Conservation (phyloP, 2,113 vertebrate genomes). For the Panthera uncia region DNA sequence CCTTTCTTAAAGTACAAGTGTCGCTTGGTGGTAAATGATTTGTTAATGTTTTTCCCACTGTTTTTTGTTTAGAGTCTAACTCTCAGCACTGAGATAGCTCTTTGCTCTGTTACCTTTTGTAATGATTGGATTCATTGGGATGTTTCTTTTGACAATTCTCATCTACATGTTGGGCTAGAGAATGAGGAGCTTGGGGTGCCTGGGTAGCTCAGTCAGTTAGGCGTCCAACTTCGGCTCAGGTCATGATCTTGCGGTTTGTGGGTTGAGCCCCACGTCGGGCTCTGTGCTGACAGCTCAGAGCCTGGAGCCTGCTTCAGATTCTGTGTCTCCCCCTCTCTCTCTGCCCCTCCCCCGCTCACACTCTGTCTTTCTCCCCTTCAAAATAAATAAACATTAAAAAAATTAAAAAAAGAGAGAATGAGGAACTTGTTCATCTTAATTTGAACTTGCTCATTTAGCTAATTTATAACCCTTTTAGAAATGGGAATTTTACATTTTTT, state of each 20-base stretch:
- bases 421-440: not conserved
- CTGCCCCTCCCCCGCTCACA: no score
- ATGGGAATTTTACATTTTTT: not conserved
- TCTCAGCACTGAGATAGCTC: not conserved
- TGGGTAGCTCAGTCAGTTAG: no score
- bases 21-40: not conserved
- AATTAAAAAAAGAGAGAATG: no score
- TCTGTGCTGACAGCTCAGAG: no score
- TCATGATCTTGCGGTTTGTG: no score
- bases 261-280: no score
- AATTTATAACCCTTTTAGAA: slow-evolving; percentile 10
- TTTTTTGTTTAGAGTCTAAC: not conserved
- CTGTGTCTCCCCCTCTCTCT: no score
- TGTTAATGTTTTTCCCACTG: not conserved
- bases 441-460: slow-evolving; percentile 6
- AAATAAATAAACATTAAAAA: no score
- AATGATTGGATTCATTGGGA: not conserved
- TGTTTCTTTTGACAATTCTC: slow-evolving; percentile 15
- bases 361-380: no score
- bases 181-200: not conserved
- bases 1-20: not conserved
- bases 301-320: no score
- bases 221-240: no score
- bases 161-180: not conserved
- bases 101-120: not conserved